Percentiles rank a stretch among this genome's conserved stretches.
phyloP scores from a whole-genome alignment of 2,888 invertebrate genomes.

The Flexamia atlantica region DNA sequence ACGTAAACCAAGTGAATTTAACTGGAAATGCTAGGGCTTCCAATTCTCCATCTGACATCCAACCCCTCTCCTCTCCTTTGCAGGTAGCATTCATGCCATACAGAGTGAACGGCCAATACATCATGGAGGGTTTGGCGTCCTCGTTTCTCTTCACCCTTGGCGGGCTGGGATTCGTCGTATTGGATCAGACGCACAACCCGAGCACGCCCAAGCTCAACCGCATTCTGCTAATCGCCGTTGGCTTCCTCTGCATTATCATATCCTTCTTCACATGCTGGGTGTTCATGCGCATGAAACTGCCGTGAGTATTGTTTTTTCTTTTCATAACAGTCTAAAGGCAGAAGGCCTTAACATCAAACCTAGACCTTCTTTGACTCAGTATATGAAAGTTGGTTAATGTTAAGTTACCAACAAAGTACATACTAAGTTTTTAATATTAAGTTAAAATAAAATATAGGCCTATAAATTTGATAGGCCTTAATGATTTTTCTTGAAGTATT shows the following conservation, averaged over 20 bases:
- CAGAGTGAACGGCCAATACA: slow-evolving; percentile 98
- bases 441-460: no score
- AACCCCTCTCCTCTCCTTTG: slow-evolving; percentile 68
- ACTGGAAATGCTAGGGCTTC: no score
- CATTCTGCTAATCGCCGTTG: slow-evolving; percentile 92
- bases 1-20: no score
- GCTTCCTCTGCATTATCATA: slow-evolving; percentile 93
- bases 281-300: slow-evolving; percentile 99
- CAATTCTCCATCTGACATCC: neutral
- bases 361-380: no score
- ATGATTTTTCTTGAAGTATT: no score
- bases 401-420: no score
- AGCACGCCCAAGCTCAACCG: slow-evolving; percentile 94
- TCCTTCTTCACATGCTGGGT: slow-evolving; percentile 98
- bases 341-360: no score
- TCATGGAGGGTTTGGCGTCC: slow-evolving; percentile 99
- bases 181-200: slow-evolving; percentile 96
- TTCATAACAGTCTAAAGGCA: neutral
- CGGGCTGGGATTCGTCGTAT: slow-evolving; percentile 96
- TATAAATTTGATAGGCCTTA: no score
- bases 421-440: no score
- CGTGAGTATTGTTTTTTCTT: slow-evolving; percentile 75
- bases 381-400: no score
- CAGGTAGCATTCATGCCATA: slow-evolving; percentile 98
- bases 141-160: slow-evolving; percentile 98